These are phyloP conservation scores for Apeltes quadracus DNA, from an alignment of 2,113 vertebrate genomes.

Conservation along the genomic window DNA sequence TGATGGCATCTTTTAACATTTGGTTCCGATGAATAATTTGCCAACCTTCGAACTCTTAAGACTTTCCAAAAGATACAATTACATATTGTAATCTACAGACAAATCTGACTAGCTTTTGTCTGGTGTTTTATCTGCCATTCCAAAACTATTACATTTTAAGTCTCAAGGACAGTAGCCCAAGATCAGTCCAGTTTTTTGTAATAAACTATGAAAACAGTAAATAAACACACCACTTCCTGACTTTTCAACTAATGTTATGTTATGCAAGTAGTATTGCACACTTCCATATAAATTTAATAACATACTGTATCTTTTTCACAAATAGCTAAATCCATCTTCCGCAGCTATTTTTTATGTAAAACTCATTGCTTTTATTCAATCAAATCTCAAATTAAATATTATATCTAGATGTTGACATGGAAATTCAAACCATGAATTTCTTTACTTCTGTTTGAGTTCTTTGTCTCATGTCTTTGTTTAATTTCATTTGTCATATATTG, in stretches of 20 bases:
- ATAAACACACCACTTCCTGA: slow-evolving; percentile 28
- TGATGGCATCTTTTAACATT: not conserved
- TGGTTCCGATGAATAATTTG: not conserved
- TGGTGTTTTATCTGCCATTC: not conserved
- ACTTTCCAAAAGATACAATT: not conserved
- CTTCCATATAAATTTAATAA: not conserved
- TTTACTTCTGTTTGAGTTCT: not conserved
- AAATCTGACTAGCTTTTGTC: not conserved
- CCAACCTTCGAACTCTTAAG: not conserved
- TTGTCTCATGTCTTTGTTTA: slow-evolving; percentile 2
- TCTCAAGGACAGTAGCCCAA: not conserved
- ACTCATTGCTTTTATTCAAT: not conserved
- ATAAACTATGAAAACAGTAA: not conserved
- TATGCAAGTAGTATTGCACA: not conserved
- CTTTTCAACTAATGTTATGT: not conserved
- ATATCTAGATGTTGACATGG: slow-evolving; percentile 13
- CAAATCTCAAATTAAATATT: not conserved
- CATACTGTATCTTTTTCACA: slow-evolving; percentile 1
- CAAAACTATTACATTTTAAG: slow-evolving; percentile 20
- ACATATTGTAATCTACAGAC: not conserved
- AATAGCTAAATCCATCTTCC: not conserved
- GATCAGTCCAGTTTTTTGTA: too few relatives aligned
- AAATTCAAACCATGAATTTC: not conserved
- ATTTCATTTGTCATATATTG: slow-evolving; percentile 9
- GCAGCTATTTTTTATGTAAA: not conserved